Conservation (phyloP, 1,140 invertebrate genomes). For the Atopsyche davidsoni region DNA sequence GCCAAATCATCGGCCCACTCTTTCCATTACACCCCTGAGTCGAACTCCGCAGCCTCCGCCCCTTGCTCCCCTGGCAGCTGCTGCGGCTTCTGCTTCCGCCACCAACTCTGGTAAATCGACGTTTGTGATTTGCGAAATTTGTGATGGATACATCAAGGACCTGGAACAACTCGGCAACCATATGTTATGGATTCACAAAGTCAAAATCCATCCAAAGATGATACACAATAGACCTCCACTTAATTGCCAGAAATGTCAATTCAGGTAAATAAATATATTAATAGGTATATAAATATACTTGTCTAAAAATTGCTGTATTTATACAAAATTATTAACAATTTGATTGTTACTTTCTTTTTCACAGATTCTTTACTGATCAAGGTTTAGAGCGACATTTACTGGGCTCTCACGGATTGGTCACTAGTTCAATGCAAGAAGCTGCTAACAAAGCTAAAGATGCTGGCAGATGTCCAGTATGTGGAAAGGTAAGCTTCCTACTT, state of each 20-base stretch:
- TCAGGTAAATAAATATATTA: too few relatives aligned
- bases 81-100: constrained; percentile 40
- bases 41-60: constrained; percentile 45
- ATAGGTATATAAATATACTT: too few relatives aligned
- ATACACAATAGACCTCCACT: constrained; percentile 89
- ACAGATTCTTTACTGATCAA: constrained; percentile 63
- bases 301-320: too few relatives aligned
- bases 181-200: constrained; percentile 95
- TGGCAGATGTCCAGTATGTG: constrained; percentile 89
- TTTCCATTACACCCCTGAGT: constrained; percentile 85
- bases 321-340: too few relatives aligned
- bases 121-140: constrained; percentile 93
- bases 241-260: constrained; percentile 95
- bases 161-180: constrained; percentile 86
- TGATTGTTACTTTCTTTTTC: too few relatives aligned
- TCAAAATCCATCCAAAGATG: constrained; percentile 95
- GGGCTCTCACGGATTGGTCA: constrained; percentile 89
- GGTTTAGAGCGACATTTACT: constrained; percentile 89
- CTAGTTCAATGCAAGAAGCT: constrained; percentile 93
- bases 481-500: constrained; percentile 59
- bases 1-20: constrained; percentile 67
- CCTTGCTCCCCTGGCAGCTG: constrained; percentile 42
- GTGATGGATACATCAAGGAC: constrained; percentile 92
- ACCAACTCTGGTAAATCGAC: constrained; percentile 58
- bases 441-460: constrained; percentile 93